These are phyloP conservation scores for Engystomops pustulosus DNA, from an alignment of 2,113 vertebrate genomes.

Conservation along the genomic window DNA sequence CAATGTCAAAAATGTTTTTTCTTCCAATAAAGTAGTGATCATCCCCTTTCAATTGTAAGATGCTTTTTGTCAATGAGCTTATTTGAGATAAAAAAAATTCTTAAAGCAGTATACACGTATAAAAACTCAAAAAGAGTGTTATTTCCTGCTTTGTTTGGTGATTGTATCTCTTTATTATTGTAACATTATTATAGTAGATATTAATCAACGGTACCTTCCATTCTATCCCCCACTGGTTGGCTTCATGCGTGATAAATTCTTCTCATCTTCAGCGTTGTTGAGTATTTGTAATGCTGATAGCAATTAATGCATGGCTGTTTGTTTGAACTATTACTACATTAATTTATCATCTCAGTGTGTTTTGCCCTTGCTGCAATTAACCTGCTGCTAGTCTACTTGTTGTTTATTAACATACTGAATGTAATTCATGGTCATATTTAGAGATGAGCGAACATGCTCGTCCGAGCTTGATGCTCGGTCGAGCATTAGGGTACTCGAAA, in stretches of 20 bases:
- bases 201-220: slow-evolving; percentile 13
- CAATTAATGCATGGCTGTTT: slow-evolving; percentile 31
- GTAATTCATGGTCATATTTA: not conserved
- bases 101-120: not conserved
- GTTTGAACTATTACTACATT: slow-evolving; percentile 20
- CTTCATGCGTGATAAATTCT: slow-evolving; percentile 23
- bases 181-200: not conserved
- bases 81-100: not conserved
- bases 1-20: not conserved
- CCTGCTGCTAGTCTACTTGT: not conserved
- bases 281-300: slow-evolving; percentile 20
- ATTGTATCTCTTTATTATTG: not conserved
- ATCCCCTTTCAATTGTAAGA: not conserved
- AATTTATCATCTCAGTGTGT: slow-evolving; percentile 22
- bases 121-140: not conserved
- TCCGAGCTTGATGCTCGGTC: too few species aligned
- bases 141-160: not conserved
- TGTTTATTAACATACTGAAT: not conserved
- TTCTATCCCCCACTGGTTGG: not conserved
- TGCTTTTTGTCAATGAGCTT: not conserved
- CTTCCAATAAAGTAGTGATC: not conserved
- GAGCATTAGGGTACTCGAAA: too few species aligned
- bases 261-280: slow-evolving; percentile 13
- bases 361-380: slow-evolving; percentile 32
- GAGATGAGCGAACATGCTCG: too few species aligned